phyloP scores from a whole-genome alignment of 1,140 invertebrate genomes.

The Holotrichia oblita region DNA sequence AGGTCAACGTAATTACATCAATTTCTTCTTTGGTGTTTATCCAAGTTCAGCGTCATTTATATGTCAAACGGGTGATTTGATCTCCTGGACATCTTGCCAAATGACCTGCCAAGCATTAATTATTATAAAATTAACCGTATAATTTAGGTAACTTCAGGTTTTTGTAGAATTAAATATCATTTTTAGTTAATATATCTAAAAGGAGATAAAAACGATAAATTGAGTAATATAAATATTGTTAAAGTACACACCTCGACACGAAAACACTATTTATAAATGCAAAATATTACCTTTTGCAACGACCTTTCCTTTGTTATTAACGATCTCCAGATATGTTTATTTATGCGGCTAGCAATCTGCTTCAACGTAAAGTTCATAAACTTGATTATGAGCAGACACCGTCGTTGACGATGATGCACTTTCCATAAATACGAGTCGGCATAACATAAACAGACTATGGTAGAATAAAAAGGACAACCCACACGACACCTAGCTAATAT shows the following conservation, averaged over 20 bases:
- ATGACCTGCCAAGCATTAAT: neutral
- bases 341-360: neutral
- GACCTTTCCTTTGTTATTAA: constrained; percentile 13
- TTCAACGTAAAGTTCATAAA: neutral
- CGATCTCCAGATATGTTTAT: constrained; percentile 3
- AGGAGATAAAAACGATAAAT: too few relatives aligned
- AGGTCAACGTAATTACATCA: neutral
- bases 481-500: neutral
- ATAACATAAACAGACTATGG: neutral
- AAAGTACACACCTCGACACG: neutral
- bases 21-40: neutral
- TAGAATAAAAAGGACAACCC: neutral
- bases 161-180: too few relatives aligned
- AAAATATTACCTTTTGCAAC: neutral
- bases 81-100: neutral
- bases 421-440: neutral
- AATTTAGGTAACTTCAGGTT: too few relatives aligned
- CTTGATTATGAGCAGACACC: neutral
- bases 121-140: neutral
- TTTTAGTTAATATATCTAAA: too few relatives aligned
- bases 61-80: neutral
- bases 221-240: neutral
- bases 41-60: neutral
- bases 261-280: neutral
- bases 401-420: neutral